Percentiles rank a stretch among this genome's conserved stretches.
Evolutionary conservation across 1,140 invertebrate genomes (phyloP).

Genomic region (Drosophila ambigua): DNA sequence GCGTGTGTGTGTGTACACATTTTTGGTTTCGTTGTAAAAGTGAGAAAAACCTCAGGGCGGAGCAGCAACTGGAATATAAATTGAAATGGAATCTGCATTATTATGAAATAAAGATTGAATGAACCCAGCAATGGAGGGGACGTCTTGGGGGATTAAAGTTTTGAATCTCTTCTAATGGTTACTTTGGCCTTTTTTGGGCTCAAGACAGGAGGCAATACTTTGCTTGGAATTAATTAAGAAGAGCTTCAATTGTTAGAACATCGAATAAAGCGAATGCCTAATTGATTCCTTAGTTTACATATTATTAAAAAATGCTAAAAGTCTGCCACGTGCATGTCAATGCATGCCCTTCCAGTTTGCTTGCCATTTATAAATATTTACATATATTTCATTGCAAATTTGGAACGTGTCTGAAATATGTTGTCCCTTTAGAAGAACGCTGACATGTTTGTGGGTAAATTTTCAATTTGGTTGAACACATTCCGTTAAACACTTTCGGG

Average conservation of each 20-base stretch:
- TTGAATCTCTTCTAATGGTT: not conserved
- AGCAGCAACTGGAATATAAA: conserved; percentile 49
- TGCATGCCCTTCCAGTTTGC: not conserved
- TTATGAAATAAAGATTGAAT: conserved; percentile 64
- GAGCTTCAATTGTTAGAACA: too few species aligned
- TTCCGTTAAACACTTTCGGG: conserved; percentile 10
- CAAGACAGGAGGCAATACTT: conserved; percentile 22
- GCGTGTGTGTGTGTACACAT: conserved; percentile 2
- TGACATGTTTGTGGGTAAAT: conserved; percentile 26
- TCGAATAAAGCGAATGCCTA: too few species aligned
- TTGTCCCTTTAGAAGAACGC: not conserved
- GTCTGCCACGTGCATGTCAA: too few species aligned
- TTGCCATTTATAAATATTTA: not conserved
- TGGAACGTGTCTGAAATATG: conserved; percentile 10
- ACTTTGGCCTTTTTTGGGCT: not conserved
- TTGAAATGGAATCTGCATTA: conserved; percentile 77
- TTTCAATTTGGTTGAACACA: conserved; percentile 16
- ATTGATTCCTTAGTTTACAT: too few species aligned
- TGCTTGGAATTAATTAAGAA: not conserved
- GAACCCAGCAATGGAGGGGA: not conserved
- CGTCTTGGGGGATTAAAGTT: conserved; percentile 9
- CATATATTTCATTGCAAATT: not conserved
- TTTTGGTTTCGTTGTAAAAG: conserved; percentile 54
- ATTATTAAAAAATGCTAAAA: too few species aligned
- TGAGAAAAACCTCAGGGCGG: conserved; percentile 37